Percentiles rank a stretch among this genome's conserved stretches.
Conservation (phyloP, 1,140 invertebrate genomes). For the Bombyx mandarina region DNA sequence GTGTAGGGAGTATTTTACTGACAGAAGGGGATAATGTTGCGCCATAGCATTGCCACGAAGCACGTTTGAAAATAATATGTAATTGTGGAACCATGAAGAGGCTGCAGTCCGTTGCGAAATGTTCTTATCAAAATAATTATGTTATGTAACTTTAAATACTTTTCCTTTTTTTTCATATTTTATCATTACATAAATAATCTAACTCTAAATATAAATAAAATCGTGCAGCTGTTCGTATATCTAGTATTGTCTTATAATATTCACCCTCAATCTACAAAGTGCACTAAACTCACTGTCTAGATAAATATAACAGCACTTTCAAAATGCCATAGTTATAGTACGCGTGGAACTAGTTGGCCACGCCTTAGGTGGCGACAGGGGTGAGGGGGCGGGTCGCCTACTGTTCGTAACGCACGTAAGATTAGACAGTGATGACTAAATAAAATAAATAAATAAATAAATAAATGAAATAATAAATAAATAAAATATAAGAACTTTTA, state of each 20-base stretch:
- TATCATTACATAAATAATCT: not conserved
- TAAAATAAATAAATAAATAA: too few species aligned
- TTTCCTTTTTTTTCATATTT: not conserved
- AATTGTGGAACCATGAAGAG: conserved; percentile 35
- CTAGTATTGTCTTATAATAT: conserved; percentile 13
- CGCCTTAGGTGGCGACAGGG: too few species aligned
- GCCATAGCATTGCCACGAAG: conserved; percentile 66
- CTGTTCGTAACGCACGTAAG: too few species aligned
- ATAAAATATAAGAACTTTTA: too few species aligned
- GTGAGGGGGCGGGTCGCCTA: too few species aligned
- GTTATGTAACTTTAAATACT: not conserved
- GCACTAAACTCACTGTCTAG: conserved; percentile 20
- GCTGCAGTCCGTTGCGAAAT: conserved; percentile 22
- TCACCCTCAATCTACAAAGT: conserved; percentile 21
- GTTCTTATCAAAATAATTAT: not conserved
- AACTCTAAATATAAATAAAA: conserved; percentile 13
- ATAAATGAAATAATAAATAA: too few species aligned
- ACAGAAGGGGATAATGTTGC: conserved; percentile 23
- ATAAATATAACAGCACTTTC: not conserved
- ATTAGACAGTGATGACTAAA: too few species aligned
- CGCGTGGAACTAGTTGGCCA: too few species aligned
- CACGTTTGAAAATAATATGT: conserved; percentile 48
- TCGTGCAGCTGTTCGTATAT: conserved; percentile 20
- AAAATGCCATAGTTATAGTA: too few species aligned
- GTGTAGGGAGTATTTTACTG: not conserved